Percentiles rank a stretch among this genome's conserved stretches.
Evolutionary conservation across 1,140 invertebrate species (phyloP).

Genomic region (Drosophila nannoptera): DNA sequence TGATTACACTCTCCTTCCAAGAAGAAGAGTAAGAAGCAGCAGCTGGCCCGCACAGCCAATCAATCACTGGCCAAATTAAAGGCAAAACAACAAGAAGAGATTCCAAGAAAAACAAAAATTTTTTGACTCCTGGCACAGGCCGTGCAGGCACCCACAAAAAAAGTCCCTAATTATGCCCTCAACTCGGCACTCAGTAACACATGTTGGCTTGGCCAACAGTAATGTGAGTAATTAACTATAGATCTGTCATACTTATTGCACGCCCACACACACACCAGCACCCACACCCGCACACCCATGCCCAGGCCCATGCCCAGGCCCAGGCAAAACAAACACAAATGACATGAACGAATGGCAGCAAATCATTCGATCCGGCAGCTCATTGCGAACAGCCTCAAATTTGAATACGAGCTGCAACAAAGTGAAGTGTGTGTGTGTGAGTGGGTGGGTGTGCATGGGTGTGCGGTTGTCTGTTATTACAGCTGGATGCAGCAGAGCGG

Average conservation of each 20-base stretch:
- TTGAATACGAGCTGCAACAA: background rate
- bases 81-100: slow-evolving; percentile 3
- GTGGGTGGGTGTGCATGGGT: background rate
- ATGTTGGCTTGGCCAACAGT: slow-evolving; percentile 49
- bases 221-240: slow-evolving; percentile 74
- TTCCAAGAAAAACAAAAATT: slow-evolving; percentile 22
- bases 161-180: slow-evolving; percentile 38
- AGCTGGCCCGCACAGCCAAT: slow-evolving; percentile 12
- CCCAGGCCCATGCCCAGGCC: slow-evolving; percentile 27
- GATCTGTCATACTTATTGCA: slow-evolving; percentile 60
- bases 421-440: too few species aligned
- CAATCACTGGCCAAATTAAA: slow-evolving; percentile 10
- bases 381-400: slow-evolving; percentile 1
- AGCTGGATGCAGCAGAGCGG: too few species aligned
- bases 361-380: slow-evolving; percentile 28
- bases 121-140: slow-evolving; percentile 56
- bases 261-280: background rate
- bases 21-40: background rate
- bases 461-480: too few species aligned
- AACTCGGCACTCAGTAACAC: slow-evolving; percentile 66
- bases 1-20: background rate
- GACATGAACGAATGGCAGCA: slow-evolving; percentile 9
- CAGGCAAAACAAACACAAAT: slow-evolving; percentile 29
- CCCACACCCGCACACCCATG: slow-evolving; percentile 8
- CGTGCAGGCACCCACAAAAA: slow-evolving; percentile 15